Percentiles rank a stretch among this genome's conserved stretches.
These are phyloP conservation scores for Drosophila prosaltans DNA, from an alignment of 1,140 invertebrate genomes.

Conservation along the genomic window DNA sequence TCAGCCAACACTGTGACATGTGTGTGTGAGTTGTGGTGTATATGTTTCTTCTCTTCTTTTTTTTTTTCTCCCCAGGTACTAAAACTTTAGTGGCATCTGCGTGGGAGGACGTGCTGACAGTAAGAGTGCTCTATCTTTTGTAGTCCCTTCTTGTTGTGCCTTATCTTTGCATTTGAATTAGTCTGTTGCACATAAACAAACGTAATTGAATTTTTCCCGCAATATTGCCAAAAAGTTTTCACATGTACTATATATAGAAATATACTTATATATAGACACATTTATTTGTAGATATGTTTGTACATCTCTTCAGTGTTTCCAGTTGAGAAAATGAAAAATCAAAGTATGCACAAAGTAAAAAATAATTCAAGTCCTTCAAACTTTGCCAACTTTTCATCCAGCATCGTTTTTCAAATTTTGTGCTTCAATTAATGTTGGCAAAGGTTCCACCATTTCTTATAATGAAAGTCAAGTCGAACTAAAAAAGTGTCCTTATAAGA, in stretches of 20 bases:
- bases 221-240: slow-evolving; percentile 27
- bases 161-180: slow-evolving; percentile 78
- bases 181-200: slow-evolving; percentile 65
- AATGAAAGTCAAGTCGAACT: slow-evolving; percentile 33
- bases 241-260: not conserved
- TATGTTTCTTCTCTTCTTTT: not conserved
- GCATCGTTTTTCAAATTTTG: not conserved
- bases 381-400: slow-evolving; percentile 1
- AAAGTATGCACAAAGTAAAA: not conserved
- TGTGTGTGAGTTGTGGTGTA: not conserved
- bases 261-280: not conserved
- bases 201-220: slow-evolving; percentile 68
- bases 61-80: slow-evolving; percentile 32
- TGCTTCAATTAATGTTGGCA: slow-evolving; percentile 12
- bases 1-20: not conserved
- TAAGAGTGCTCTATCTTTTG: slow-evolving; percentile 54
- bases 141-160: slow-evolving; percentile 55
- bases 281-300: not conserved
- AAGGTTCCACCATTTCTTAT: not conserved
- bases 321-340: slow-evolving; percentile 10
- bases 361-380: not conserved
- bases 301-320: not conserved
- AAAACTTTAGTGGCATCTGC: slow-evolving; percentile 59
- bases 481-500: slow-evolving; percentile 19
- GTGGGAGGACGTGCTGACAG: slow-evolving; percentile 41